A percentile compares a stretch with the other conserved stretches of the same genome.
Conservation (phyloP, 1,140 invertebrate genomes). For the Drosophila kanapiae region DNA sequence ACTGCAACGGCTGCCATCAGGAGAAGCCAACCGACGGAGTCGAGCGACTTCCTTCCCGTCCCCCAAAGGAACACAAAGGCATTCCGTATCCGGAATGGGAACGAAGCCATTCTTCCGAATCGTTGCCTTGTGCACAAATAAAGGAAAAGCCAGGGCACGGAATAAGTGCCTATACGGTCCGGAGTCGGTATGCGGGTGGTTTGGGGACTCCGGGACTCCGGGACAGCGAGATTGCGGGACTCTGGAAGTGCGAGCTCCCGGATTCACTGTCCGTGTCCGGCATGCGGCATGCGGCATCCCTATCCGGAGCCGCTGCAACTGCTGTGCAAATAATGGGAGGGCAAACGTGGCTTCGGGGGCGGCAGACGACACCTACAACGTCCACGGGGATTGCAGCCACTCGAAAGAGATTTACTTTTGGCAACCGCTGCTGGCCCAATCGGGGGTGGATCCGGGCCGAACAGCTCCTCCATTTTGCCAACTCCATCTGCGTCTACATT, state of each 20-base stretch:
- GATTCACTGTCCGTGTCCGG: slow-evolving; percentile 18
- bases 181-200: slow-evolving; percentile 17
- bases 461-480: slow-evolving; percentile 29
- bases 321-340: slow-evolving; percentile 77
- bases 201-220: background rate
- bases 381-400: slow-evolving; percentile 71
- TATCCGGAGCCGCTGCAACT: slow-evolving; percentile 61
- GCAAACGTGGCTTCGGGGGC: slow-evolving; percentile 22
- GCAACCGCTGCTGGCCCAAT: slow-evolving; percentile 43
- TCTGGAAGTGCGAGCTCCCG: slow-evolving; percentile 1
- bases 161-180: slow-evolving; percentile 48
- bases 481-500: slow-evolving; percentile 41
- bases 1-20: slow-evolving; percentile 46
- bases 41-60: slow-evolving; percentile 27
- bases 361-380: slow-evolving; percentile 46
- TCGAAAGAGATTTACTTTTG: slow-evolving; percentile 80
- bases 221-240: background rate
- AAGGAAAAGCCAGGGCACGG: slow-evolving; percentile 60
- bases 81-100: slow-evolving; percentile 47
- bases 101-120: slow-evolving; percentile 72
- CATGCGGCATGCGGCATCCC: slow-evolving; percentile 23
- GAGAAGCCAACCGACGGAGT: slow-evolving; percentile 41
- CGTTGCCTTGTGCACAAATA: slow-evolving; percentile 76
- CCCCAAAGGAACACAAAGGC: slow-evolving; percentile 10
- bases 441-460: slow-evolving; percentile 2